These are phyloP conservation scores for Lapara coniferarum DNA, from an alignment of 2,888 invertebrate genomes.

Conservation along the genomic window DNA sequence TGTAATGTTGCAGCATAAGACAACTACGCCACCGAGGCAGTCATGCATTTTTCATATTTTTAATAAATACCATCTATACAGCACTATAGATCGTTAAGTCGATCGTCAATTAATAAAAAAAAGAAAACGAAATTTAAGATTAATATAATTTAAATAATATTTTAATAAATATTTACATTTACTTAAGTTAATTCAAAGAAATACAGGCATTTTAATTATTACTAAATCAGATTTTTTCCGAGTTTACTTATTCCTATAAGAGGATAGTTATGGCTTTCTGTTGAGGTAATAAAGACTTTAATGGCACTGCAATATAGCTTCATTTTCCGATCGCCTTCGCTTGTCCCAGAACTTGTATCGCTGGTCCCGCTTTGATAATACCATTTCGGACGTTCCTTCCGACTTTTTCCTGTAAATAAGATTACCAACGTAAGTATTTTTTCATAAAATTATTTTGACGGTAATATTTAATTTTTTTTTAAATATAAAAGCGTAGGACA, in stretches of 20 bases:
- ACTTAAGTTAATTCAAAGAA: too few relatives aligned
- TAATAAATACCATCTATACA: too few relatives aligned
- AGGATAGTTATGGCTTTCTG: neutral
- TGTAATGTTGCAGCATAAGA: too few relatives aligned
- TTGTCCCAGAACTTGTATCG: conserved; percentile 49
- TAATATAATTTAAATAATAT: too few relatives aligned
- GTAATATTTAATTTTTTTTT: neutral
- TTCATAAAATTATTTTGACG: neutral
- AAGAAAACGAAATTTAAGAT: too few relatives aligned
- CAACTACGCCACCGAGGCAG: too few relatives aligned
- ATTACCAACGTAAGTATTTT: conserved; percentile 25
- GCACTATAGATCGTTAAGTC: too few relatives aligned
- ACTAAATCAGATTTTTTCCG: conserved; percentile 6
- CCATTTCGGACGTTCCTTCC: conserved; percentile 57
- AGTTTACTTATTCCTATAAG: neutral
- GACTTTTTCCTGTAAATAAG: conserved; percentile 55
- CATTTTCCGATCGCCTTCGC: conserved; percentile 49
- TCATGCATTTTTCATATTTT: too few relatives aligned
- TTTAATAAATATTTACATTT: too few relatives aligned
- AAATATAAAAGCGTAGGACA: neutral
- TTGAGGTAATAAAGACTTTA: conserved; percentile 1
- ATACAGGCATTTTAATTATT: too few relatives aligned
- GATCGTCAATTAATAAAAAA: too few relatives aligned
- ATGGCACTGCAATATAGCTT: conserved; percentile 1
- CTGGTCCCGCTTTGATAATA: conserved; percentile 56